Conservation (phyloP, 2,888 invertebrate genomes). For the Eupithecia subumbrata region DNA sequence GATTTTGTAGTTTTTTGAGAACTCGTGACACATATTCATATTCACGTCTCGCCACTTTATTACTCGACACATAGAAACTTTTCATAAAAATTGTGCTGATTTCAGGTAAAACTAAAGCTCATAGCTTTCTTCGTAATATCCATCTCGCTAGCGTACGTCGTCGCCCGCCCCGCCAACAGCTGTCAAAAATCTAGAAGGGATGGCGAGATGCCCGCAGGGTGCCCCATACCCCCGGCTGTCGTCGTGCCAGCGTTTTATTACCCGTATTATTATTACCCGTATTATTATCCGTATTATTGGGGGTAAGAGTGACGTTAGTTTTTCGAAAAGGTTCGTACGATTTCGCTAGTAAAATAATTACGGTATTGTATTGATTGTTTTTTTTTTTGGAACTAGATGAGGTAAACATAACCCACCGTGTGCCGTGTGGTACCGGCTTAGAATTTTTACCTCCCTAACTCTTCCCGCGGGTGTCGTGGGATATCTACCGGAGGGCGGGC, state of each 20-base stretch:
- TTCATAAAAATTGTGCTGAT: background rate
- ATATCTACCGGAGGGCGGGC: no score
- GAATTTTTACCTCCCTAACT: no score
- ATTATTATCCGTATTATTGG: slow-evolving; percentile 17
- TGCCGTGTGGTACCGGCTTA: no score
- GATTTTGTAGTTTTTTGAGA: background rate
- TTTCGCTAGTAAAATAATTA: background rate
- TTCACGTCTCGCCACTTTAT: background rate
- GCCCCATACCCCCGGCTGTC: background rate
- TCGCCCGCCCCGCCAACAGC: background rate
- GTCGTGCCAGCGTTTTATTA: slow-evolving; percentile 14
- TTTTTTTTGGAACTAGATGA: background rate
- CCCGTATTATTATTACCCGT: slow-evolving; percentile 23
- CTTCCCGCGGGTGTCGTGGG: no score
- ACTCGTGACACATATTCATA: no score
- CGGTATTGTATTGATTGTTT: background rate
- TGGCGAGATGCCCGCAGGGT: background rate
- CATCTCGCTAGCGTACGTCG: background rate
- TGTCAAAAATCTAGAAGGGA: background rate
- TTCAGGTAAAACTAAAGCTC: background rate
- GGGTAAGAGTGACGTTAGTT: background rate
- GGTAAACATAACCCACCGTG: background rate
- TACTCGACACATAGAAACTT: background rate
- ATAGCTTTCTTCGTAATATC: background rate
- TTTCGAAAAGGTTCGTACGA: background rate